phyloP scores from a whole-genome alignment of 2,113 vertebrate species.

The Hemiprocne comata region DNA sequence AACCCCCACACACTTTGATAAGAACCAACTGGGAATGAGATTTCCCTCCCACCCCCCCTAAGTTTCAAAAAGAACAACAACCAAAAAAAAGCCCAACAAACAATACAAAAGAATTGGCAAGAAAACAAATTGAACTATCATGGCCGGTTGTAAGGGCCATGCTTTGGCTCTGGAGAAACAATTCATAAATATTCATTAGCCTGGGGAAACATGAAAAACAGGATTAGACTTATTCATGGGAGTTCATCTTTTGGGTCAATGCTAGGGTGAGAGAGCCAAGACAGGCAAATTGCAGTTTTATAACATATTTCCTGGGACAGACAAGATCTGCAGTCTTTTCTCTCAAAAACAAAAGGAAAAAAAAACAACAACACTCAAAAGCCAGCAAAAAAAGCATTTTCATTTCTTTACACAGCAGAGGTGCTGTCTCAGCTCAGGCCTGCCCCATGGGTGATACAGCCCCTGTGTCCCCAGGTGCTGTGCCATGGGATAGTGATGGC shows the following conservation, averaged over 20 bases:
- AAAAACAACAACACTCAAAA: not conserved
- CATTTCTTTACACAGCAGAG: not conserved
- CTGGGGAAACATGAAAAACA: constrained; percentile 39
- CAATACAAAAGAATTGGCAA: constrained; percentile 48
- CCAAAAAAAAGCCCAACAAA: constrained; percentile 12
- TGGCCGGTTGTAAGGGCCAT: not conserved
- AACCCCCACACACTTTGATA: not conserved
- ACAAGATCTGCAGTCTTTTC: constrained; percentile 11
- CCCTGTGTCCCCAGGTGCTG: rapidly evolving
- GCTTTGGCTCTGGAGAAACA: constrained; percentile 47
- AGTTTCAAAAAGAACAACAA: constrained; percentile 52
- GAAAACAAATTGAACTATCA: constrained; percentile 47
- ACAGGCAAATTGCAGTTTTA: constrained; percentile 52
- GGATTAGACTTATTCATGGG: constrained; percentile 54
- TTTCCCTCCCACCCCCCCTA: not conserved
- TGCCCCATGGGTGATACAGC: rapidly evolving
- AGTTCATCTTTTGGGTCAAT: constrained; percentile 57
- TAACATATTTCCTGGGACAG: constrained; percentile 22
- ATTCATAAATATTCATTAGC: constrained; percentile 62
- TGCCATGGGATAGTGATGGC: rapidly evolving
- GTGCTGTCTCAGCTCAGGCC: not conserved
- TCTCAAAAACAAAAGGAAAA: not conserved
- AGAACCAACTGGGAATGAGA: constrained; percentile 42
- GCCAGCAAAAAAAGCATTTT: not conserved
- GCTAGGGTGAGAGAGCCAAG: constrained; percentile 46